A percentile compares a stretch with the other conserved stretches of the same genome.
Evolutionary conservation across 2,888 invertebrate species (phyloP).

Genomic region (Petrophora chlorosata): DNA sequence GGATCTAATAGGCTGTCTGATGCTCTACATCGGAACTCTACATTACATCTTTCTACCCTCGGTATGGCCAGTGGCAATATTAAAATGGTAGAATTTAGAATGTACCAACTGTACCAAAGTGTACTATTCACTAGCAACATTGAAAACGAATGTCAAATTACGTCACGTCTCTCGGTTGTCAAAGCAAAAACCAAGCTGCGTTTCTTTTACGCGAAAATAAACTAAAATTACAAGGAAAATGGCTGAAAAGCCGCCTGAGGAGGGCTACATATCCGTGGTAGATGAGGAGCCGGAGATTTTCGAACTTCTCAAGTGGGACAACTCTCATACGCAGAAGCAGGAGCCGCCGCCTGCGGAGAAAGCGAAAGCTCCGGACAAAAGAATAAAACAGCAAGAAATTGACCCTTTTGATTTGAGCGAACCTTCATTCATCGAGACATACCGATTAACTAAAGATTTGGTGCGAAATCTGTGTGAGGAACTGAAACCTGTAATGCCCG

Average conservation of each 20-base stretch:
- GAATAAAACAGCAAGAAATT: constrained; percentile 59
- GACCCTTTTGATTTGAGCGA: constrained; percentile 73
- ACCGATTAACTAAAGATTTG: constrained; percentile 69
- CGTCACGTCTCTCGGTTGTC: constrained; percentile 44
- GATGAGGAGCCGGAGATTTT: constrained; percentile 77
- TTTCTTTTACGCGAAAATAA: constrained; percentile 58
- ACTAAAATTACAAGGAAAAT: constrained; percentile 55
- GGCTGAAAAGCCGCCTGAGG: constrained; percentile 77
- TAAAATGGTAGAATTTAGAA: not conserved
- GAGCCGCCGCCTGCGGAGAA: constrained; percentile 59
- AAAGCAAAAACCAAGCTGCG: constrained; percentile 49
- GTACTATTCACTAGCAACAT: no score
- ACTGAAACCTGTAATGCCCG: constrained; percentile 72
- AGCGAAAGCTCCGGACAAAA: constrained; percentile 69
- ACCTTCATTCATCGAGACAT: constrained; percentile 65
- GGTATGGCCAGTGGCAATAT: no score
- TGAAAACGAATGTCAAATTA: constrained; percentile 9
- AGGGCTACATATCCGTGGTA: constrained; percentile 76
- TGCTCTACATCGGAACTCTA: no score
- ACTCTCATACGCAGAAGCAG: constrained; percentile 65
- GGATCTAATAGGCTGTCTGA: no score
- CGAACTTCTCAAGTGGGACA: constrained; percentile 76
- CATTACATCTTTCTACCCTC: no score
- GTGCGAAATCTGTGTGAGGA: constrained; percentile 68
- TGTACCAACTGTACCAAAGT: no score